Evolutionary conservation across 2,888 invertebrate species (phyloP), one percentile per base, ranked within the genome.

Genomic region (Leucoma salicis): DNA sequence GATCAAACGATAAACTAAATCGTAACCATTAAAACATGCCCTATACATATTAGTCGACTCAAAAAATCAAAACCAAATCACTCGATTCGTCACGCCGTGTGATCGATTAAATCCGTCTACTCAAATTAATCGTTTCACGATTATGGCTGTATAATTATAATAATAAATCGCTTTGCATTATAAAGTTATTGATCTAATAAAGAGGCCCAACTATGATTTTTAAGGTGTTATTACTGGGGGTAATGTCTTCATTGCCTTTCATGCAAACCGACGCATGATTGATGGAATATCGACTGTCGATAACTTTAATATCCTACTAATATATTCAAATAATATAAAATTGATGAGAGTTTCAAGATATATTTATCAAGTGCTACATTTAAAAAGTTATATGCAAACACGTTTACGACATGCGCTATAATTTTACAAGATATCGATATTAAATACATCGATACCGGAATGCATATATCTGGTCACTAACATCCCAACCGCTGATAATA

Each of bases 141-240:
- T 74, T 73, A 77, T 65, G 56, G 57, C 64, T 69, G 64, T 76
- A 80, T 79, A 77, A 82, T 79, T 77, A 81, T 70, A 68, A 75
- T 80, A 80, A 76, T 79, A 78, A 82, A 81, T 66, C 74, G 77
- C 73, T 82, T 81, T 76, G 78, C 79, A 82, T 81, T 79, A 82
- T 76, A 70, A 72, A 74, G 74, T 74, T 82, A 81, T 82, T 79
- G 80, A 79, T 78, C 81, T 78, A 83, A 85, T 84, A 85, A 83
- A 82, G 71, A 73, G 72, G 73, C 59, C 42, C 68, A 63, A 66
- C 63, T 70, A 53, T 68, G 54, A 57, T 74, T 57, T 29, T 74
- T 54, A 54, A 70, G 61, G 70, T 71, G 78, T 78, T 76, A 74
- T 79, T 78, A 81, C 66, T 60, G 63, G 56, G 65, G 63, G 67